Conservation (phyloP, 2,797 vertebrate genomes). For the Pygocentrus nattereri region DNA sequence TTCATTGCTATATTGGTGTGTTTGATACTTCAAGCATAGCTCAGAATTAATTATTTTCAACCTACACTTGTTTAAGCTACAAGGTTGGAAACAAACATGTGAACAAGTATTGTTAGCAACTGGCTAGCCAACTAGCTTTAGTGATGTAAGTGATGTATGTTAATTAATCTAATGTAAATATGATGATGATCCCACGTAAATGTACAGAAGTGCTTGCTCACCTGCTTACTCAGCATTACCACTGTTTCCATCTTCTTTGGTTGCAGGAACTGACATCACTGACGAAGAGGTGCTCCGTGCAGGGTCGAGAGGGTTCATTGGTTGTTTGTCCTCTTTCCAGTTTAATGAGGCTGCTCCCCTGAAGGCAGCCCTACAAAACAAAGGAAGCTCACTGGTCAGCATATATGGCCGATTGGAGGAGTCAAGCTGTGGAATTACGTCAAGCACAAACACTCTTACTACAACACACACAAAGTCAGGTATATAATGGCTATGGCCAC, state of each 20-base stretch:
- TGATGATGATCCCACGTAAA: too few relatives aligned
- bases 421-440: constrained; percentile 83
- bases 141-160: too few relatives aligned
- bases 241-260: neutral
- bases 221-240: too few relatives aligned
- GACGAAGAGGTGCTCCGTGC: constrained; percentile 84
- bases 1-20: too few relatives aligned
- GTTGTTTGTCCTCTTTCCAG: constrained; percentile 93
- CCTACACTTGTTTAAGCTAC: too few relatives aligned
- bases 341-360: constrained; percentile 92
- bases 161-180: too few relatives aligned
- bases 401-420: constrained; percentile 84
- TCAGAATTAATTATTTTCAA: too few relatives aligned
- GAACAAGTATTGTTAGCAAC: too few relatives aligned
- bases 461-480: constrained; percentile 88
- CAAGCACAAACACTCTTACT: constrained; percentile 73
- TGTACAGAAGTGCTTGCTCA: too few relatives aligned
- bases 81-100: too few relatives aligned
- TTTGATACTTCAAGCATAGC: too few relatives aligned
- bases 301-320: constrained; percentile 87
- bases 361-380: constrained; percentile 91
- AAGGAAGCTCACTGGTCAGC: constrained; percentile 82
- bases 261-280: constrained; percentile 80
- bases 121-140: too few relatives aligned
- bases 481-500: constrained; percentile 58